phyloP scores from a whole-genome alignment of 2,888 invertebrate species.

The Drosophila hamatofila region DNA sequence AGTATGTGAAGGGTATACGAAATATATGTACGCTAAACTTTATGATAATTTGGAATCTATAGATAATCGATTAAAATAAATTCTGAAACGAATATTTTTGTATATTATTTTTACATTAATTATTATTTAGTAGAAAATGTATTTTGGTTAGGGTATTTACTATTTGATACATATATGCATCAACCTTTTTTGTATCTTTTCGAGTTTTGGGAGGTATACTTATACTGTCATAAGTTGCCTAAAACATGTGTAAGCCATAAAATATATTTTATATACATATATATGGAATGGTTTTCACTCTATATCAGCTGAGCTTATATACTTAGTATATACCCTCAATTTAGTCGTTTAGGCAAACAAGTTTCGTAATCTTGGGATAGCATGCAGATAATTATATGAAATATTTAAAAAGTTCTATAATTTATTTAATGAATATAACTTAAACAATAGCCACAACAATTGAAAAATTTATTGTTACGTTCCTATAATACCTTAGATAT shows the following conservation, averaged over 20 bases:
- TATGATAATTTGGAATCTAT: too few relatives aligned
- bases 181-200: not conserved
- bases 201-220: not conserved
- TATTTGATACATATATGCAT: too few relatives aligned
- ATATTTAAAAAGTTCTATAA: not conserved
- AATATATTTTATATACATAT: not conserved
- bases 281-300: not conserved
- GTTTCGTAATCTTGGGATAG: not conserved
- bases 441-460: not conserved
- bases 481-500: too few relatives aligned
- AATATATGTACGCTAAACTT: not conserved
- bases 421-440: not conserved
- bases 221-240: not conserved
- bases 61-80: too few relatives aligned
- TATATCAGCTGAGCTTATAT: not conserved
- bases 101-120: too few relatives aligned
- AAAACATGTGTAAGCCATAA: not conserved
- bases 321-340: not conserved
- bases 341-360: not conserved
- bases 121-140: not conserved
- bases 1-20: not conserved
- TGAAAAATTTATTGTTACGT: too few relatives aligned
- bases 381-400: not conserved
- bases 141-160: not conserved
- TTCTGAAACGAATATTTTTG: too few relatives aligned